Evolutionary conservation across 2,113 vertebrate species (phyloP), one percentile per base, ranked within the genome.

Genomic region (Bos javanicus): DNA sequence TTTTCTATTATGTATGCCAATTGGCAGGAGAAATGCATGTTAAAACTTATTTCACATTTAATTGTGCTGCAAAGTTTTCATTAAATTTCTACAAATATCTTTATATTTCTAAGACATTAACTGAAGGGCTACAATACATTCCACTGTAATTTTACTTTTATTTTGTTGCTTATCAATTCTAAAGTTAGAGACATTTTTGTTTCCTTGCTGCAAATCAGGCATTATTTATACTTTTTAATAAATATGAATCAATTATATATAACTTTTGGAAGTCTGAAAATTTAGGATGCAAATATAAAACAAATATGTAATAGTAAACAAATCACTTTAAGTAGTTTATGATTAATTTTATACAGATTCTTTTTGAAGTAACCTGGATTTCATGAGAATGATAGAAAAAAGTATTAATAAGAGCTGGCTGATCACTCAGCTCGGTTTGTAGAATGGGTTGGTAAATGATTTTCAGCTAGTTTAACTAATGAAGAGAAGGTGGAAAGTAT

Each of bases 1-100:
- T 99, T 98, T 99, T 98, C 98, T 98, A 98, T 99, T 98, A 98
- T 98, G 98, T 98, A 98, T 99, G 98, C 97, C 99, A 98, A 97
- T 85, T 98, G 98, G 96, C 88, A 98, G 97, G 96, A 98, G 98
- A 98, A 98, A 97, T 98, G 98, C 97, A 97, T 87, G 95, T 98
- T 98, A 98, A 98, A 98, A 98, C 96, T 98, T 98, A 97, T 36
- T 98, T 98, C 98, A 97, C 94, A 95, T 98, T 98, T 97, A 98
- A 96, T 98, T 99, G 98, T 98, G 88, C 93, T 97, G 92, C 76
- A 71, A 98, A 99, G 96, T 99, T 99, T 98, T 94, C 87, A 85
- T 74, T 95, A 98, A 98, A 97, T 98, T 99, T 98, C 96, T 97
- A 57, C 85, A 97, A 59, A 90, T 97, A 87, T 56, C 88, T 96